phyloP scores from a whole-genome alignment of 92 coral and sea anemone genomes.

The Epizoanthus scotinus region DNA sequence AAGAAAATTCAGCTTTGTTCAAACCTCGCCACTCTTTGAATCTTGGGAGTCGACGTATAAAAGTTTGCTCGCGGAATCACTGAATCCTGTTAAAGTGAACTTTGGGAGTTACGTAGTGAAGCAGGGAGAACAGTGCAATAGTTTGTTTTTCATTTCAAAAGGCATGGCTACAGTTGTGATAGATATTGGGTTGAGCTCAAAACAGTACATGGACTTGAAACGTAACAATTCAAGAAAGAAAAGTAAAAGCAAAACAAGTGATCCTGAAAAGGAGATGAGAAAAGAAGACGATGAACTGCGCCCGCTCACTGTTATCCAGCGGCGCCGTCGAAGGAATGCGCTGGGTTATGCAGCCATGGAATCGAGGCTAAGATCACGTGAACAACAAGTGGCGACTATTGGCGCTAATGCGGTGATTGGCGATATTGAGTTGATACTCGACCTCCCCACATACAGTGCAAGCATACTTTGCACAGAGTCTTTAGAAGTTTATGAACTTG shows the following conservation, averaged over 20 bases:
- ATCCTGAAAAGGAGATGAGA: slow-evolving; percentile 15
- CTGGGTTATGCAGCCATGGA: slow-evolving; percentile 90
- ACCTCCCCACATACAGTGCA: slow-evolving; percentile 69
- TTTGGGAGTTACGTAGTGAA: slow-evolving; percentile 80
- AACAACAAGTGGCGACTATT: slow-evolving; percentile 75
- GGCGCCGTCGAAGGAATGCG: slow-evolving; percentile 72
- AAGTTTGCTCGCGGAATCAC: slow-evolving; percentile 77
- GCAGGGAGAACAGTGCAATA: slow-evolving; percentile 72
- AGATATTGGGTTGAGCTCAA: slow-evolving; percentile 65
- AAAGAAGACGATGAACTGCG: slow-evolving; percentile 46
- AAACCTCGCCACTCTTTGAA: slow-evolving; percentile 68
- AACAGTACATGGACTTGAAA: slow-evolving; percentile 64
- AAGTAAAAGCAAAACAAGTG: neutral
- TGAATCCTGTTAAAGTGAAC: slow-evolving; percentile 65
- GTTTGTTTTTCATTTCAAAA: slow-evolving; percentile 77
- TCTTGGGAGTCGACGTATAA: slow-evolving; percentile 73
- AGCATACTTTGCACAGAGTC: slow-evolving; percentile 84
- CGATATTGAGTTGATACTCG: slow-evolving; percentile 82
- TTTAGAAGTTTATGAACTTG: slow-evolving; percentile 77
- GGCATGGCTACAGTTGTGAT: slow-evolving; percentile 82
- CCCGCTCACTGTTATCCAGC: slow-evolving; percentile 81
- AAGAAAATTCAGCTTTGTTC: slow-evolving; percentile 72
- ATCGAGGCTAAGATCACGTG: slow-evolving; percentile 67
- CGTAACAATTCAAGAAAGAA: slow-evolving; percentile 30
- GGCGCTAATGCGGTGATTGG: slow-evolving; percentile 92